Evolutionary conservation across 2,113 vertebrate genomes (phyloP), one percentile per base, ranked within the genome.

Genomic region (Nesogale talazaci): DNA sequence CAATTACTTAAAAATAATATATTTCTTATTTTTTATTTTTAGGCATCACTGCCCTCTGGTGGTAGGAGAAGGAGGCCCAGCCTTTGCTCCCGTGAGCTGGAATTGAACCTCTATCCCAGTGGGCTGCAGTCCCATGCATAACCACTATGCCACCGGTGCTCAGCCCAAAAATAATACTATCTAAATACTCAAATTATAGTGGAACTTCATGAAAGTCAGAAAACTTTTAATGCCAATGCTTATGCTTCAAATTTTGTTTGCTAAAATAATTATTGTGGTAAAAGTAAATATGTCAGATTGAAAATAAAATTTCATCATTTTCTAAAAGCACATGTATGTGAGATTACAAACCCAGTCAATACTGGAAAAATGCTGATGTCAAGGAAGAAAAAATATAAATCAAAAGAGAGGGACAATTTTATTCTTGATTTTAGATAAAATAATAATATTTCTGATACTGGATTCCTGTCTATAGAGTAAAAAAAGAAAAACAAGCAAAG

Each of bases 331-430:
- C 14, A 12, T 89, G 17, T 83, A 19, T 19, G 75, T 63, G 81
- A 76, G 19, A 84, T 76, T 90, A 46, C 52, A 94, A 92, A 83
- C 16, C 25, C 61, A 34, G 57, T 1, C 25, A 76, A 42, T 63
- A 27, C 22, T 70, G n/a, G 90, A 86, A 87, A 89, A 89, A 75
- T 46, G 6, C 25, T 27, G 29, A 70, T 42, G 20, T 10, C 0
- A 34, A 9, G 88, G 42, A 52, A 89, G 70, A 69, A 59, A 5
- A 92, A 89, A 76, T 29, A 86, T 11, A 52, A 83, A 92, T 85
- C 29, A 3, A 72, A 90, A 78, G 22, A 1, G 25, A 10, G 0
- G 3, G 1, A 8, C n/a, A 0, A 52, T 52, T 69, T 46, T 56
- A 74, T 61, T 79, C 42, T 31, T 89, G 12, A 75, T 56, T 86